A percentile compares a stretch with the other conserved stretches of the same genome.
phyloP scores from a whole-genome alignment of 2,113 vertebrate genomes.

The Eubucco bourcierii region DNA sequence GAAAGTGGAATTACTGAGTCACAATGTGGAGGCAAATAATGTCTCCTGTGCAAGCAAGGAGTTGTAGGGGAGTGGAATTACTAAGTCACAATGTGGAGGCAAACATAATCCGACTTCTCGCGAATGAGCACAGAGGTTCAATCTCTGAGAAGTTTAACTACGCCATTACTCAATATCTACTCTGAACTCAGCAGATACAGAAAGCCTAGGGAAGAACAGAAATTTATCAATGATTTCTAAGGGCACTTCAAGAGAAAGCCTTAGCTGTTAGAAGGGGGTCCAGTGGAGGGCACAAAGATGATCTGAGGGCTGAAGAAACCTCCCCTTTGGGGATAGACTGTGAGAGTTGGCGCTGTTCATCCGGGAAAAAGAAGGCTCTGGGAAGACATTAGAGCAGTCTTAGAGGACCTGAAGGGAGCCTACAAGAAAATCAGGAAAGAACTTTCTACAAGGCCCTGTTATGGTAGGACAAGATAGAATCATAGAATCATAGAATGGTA shows the following conservation, averaged over 20 bases:
- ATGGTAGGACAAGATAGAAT: too few species aligned
- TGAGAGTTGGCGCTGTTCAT: too few species aligned
- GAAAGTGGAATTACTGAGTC: not conserved
- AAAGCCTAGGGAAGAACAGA: not conserved
- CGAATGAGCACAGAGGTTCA: not conserved
- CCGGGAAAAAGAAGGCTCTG: too few species aligned
- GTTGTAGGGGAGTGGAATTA: not conserved
- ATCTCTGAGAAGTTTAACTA: not conserved
- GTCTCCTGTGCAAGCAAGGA: constrained; percentile 14
- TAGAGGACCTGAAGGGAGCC: too few species aligned
- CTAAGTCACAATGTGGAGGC: not conserved
- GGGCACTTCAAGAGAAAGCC: not conserved
- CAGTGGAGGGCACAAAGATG: too few species aligned
- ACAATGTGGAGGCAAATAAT: not conserved
- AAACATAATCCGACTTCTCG: not conserved
- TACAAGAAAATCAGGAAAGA: too few species aligned
- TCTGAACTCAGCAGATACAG: not conserved
- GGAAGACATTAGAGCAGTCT: too few species aligned
- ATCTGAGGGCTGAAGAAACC: too few species aligned
- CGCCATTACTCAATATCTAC: not conserved
- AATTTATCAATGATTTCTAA: not conserved
- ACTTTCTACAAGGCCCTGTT: too few species aligned
- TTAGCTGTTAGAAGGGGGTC: not conserved
- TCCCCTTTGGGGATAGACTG: too few species aligned
- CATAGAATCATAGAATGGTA: too few species aligned